Conservation (phyloP, 2,797 vertebrate genomes). For the Semaprochilodus insignis region DNA sequence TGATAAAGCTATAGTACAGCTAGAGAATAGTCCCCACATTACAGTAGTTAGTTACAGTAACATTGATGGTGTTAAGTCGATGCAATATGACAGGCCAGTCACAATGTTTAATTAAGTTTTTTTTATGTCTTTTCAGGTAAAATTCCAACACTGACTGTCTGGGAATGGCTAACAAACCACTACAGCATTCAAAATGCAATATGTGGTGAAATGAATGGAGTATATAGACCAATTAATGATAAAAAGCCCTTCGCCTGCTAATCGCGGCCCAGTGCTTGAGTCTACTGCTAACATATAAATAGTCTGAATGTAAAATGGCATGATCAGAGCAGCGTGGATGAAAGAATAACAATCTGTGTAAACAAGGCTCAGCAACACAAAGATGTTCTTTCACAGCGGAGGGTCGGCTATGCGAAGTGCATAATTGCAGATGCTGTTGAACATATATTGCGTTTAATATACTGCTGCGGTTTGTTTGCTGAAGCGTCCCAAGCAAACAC, state of each 20-base stretch:
- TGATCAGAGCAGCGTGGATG: constrained; percentile 67
- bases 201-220: not conserved
- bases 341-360: constrained; percentile 77
- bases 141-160: not conserved
- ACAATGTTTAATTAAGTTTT: not conserved
- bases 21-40: not conserved
- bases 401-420: constrained; percentile 73
- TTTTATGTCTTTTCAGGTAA: not conserved
- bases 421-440: constrained; percentile 81
- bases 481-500: constrained; percentile 77
- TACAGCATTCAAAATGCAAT: not conserved
- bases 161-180: not conserved
- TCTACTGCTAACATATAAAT: not conserved
- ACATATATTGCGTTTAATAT: constrained; percentile 80
- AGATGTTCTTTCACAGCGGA: constrained; percentile 72
- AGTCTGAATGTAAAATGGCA: constrained; percentile 25
- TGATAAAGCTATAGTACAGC: not conserved
- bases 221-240: not conserved
- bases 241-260: not conserved
- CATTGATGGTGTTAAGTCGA: not conserved
- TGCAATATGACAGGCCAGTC: not conserved
- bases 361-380: constrained; percentile 72
- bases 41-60: not conserved
- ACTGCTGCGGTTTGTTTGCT: constrained; percentile 81
- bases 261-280: not conserved